These are phyloP conservation scores for Triplophysa bombifrons DNA, from an alignment of 2,797 vertebrate genomes.

Conservation along the genomic window DNA sequence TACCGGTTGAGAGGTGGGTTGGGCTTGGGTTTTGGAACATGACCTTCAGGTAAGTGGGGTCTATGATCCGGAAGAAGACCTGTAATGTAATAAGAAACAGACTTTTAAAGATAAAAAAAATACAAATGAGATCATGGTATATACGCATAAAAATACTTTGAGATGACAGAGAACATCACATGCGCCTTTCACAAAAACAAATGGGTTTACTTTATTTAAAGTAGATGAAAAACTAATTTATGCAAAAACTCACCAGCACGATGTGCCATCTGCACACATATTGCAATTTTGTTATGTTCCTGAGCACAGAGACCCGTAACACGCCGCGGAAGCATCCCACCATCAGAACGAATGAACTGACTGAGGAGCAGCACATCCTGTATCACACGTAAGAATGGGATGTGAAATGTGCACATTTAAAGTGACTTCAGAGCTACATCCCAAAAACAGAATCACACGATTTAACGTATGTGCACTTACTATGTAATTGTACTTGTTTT, in stretches of 20 bases:
- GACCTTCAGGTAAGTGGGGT: constrained; percentile 85
- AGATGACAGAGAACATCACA: too few relatives aligned
- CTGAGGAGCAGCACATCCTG: constrained; percentile 93
- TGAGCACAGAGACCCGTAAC: constrained; percentile 90
- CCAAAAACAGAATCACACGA: background rate
- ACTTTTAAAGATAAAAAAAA: too few relatives aligned
- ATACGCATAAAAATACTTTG: too few relatives aligned
- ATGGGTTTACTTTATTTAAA: background rate
- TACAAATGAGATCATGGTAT: too few relatives aligned
- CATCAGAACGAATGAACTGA: constrained; percentile 93
- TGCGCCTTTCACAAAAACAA: background rate
- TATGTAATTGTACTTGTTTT: constrained; percentile 90
- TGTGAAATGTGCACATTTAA: too few relatives aligned
- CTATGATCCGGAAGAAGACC: constrained; percentile 93
- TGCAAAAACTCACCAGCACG: constrained; percentile 81
- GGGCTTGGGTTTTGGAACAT: constrained; percentile 75
- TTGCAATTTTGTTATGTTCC: constrained; percentile 87
- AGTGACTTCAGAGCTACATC: background rate
- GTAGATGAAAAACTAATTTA: background rate
- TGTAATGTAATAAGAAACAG: constrained; percentile 59
- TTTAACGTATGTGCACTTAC: constrained; percentile 72
- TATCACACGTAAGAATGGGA: background rate
- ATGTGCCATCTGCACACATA: constrained; percentile 96
- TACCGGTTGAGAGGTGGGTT: constrained; percentile 88
- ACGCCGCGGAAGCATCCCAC: constrained; percentile 87